Base-by-base conservation (phyloP, 1,140 invertebrate genomes). In the Saccostrea glomerata region DNA sequence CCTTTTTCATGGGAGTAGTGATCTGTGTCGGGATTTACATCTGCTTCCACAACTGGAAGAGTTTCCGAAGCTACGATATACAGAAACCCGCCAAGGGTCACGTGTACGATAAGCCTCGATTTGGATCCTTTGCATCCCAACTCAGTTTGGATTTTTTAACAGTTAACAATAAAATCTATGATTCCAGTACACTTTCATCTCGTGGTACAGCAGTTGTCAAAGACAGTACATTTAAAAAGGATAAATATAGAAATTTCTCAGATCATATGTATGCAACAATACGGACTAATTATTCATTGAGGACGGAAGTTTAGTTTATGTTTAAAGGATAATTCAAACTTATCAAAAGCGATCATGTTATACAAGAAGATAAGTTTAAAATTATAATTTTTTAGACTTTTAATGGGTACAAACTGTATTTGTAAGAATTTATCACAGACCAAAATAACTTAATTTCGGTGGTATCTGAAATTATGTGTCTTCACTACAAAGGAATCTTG, bases 1-100 rank as follows among this genome's bases (percentile, higher is more conserved):
- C 90, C 9, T 93, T 93, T 86, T 30, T 91, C 25, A 86, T 93
- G 47, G 92, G 92, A n/a, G 90, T 91, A 7, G 84, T 92, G 36
- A 40, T 90, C 9, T 90, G 86, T 13, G 87, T 93, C 4, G 91
- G 90, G 0, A 82, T 92, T 20, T 91, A 89, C 85, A 47, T 92
- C 47, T 92, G 92, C 82, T 82, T 90, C 30, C 89, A 92, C 73
- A 89, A 86, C 82, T 88, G 60, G 60, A 89, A 85, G 54, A 89
- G 77, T 66, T 77, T 82, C n/a, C 85, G 86, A 70, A 87, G 88
- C 84, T 87, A 70, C 56, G 88, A 88, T 56, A 82, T 87, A 73
- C 88, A 87, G 60, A 88, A 86, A 40, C 77, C 89, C 58, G 13
- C 77, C 58, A 87, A 83, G 30, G 83, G 86, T 70, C 63, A 86